Evolutionary conservation across 2,797 vertebrate genomes (phyloP), one percentile per base, ranked within the genome.

Genomic region (Cyprinodon diabolis): DNA sequence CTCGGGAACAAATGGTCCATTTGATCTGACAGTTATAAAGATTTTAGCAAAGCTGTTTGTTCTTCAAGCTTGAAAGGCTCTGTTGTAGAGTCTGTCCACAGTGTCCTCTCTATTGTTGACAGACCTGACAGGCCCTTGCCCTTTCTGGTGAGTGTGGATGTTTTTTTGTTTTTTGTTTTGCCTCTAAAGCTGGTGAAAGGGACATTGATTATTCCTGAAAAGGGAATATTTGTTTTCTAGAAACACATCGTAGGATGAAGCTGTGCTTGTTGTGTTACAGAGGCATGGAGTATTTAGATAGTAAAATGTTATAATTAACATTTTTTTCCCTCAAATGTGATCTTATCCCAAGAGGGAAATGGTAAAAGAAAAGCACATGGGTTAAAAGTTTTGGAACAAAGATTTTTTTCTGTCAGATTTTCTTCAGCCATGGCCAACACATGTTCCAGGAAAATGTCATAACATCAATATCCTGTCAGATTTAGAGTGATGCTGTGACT

Each of bases 11-110:
- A 9, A 68, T 62, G 63, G 69, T 81, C 65, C 47, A 74, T 72
- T 23, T 85, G 79, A 86, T 81, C 79, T 76, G 85, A 85, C 89
- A 83, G 85, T 85, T 58, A 43, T 74, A 69, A 72, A 66, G 81
- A 86, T 82, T 83, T 86, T 68, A 68, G 82, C 78, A 55, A 76
- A 83, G 79, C 77, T 81, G 84, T 86, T 87, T 90, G 86, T 89
- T 84, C 87, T 83, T 72, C 60, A 10, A 17, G 57, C 35, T 74
- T 91, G 79, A 92, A 91, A 88, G 76, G 74, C 72, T 43, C 45
- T 55, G 78, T 88, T 91, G 84, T 89, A n/a, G 75, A 37, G 4
- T 70, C 72, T 17, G 67, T 81, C 74, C 25, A 90, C 85, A 91
- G 74, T 84, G 67, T 77, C 66, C 75, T 69, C 83, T 85, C 87